Percentiles rank a stretch among this genome's conserved stretches.
phyloP scores from a whole-genome alignment of 2,113 vertebrate genomes.

The Megaleporinus macrocephalus region DNA sequence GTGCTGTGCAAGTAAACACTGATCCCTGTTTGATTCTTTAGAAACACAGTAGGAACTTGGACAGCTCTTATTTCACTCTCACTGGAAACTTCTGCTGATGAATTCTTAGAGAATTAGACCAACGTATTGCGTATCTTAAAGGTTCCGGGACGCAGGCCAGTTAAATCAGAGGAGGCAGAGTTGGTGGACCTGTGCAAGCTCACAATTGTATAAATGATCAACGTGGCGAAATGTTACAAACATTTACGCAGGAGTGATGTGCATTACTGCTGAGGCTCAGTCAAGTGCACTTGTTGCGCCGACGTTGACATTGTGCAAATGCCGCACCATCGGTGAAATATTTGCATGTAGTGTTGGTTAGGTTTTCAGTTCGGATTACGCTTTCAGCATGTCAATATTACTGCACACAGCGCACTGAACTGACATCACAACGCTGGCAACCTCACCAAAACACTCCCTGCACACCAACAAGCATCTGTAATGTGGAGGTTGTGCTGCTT shows the following conservation, averaged over 20 bases:
- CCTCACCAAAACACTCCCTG: too few species aligned
- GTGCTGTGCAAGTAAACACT: slow-evolving; percentile 68
- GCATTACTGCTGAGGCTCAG: neutral
- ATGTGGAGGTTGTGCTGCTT: too few species aligned
- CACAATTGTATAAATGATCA: neutral
- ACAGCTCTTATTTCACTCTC: too few species aligned
- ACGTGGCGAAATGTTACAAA: neutral
- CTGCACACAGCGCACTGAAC: too few species aligned
- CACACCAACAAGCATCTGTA: too few species aligned
- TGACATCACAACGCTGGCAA: too few species aligned
- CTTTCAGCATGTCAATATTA: too few species aligned
- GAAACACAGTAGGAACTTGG: neutral
- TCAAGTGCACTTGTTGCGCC: neutral
- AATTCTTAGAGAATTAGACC: neutral
- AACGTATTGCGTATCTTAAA: neutral
- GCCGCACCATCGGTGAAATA: neutral
- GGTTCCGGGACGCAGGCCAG: neutral
- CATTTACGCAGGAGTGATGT: neutral
- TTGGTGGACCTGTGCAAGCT: neutral
- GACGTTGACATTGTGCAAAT: neutral
- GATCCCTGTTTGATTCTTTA: slow-evolving; percentile 31
- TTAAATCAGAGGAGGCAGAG: neutral
- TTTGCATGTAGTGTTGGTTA: too few species aligned
- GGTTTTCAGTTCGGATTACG: too few species aligned
- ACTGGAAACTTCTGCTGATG: neutral